Base-by-base conservation (phyloP, 2,113 vertebrate genomes). In the Pungitius pungitius region DNA sequence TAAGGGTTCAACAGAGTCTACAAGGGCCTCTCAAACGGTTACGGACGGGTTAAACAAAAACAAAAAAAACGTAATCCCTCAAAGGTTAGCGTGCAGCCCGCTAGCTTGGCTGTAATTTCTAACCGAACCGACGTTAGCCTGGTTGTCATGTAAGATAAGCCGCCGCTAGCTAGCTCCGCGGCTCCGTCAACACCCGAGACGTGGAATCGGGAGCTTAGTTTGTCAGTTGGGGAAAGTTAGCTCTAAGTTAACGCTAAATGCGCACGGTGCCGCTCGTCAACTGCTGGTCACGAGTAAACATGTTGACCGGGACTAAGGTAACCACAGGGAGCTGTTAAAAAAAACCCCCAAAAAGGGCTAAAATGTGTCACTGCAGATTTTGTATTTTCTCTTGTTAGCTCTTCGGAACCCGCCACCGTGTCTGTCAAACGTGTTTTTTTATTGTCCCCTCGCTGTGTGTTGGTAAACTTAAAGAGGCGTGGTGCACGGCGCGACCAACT, bases 381-480 rank as follows among this genome's bases (percentile, higher is more conserved):
- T 17, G 0, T 11, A 12, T 11, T 1, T 8, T 45, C 30, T 30
- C 30, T 10, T 18, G 18, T 11, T 14, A 10, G 55, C 17, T 43
- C 17, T 1, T 2, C 35, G 11, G 18, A 75, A 59, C 18, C 18
- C 3, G 65, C 66, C 47, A 33, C 56, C 6, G 12, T 58, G 8
- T 81, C 67, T 52, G 64, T 49, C 43, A 20, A 30, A 69, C 76
- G 57, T 86, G 86, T 74, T 71, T 74, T 71, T n/a, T n/a, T n/a
- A n/a, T n/a, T 69, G 88, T 82, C 84, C 64, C 67, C 78, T 76
- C 86, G 71, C 77, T 20, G 56, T 68, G 73, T 89, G 85, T 89
- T 81, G 52, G 78, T 89, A 88, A 90, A 88, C 83, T 87, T 66
- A 37, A 6, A 12, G 81, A 87, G 90, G 85, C 81, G 83, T 84